Conservation (phyloP, 2,113 vertebrate species). For the Prunella himalayana region DNA sequence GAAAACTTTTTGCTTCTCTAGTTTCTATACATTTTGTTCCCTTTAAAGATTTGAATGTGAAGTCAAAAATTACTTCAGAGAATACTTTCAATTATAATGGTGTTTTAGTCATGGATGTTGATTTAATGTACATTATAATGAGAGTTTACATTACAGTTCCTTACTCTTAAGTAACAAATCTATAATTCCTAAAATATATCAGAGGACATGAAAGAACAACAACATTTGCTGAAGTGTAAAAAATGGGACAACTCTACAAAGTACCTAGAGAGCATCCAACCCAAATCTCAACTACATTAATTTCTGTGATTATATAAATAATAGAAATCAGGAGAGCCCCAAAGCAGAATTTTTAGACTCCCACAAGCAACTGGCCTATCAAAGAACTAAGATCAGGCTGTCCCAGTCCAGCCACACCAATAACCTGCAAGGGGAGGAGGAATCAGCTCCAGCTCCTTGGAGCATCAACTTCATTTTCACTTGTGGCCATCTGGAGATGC, state of each 20-base stretch:
- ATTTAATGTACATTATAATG: not conserved
- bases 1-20: not conserved
- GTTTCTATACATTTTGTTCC: not conserved
- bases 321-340: not conserved
- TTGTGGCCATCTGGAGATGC: not conserved
- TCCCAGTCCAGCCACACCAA: not conserved
- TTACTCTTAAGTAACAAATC: not conserved
- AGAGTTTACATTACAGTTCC: not conserved
- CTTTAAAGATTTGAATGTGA: not conserved
- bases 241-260: not conserved
- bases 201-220: not conserved
- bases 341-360: not conserved
- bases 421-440: not conserved
- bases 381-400: not conserved
- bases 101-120: not conserved
- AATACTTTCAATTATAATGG: not conserved
- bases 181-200: not conserved
- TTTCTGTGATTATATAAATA: not conserved
- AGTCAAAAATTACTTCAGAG: not conserved
- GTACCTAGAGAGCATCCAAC: not conserved
- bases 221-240: not conserved
- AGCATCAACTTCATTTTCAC: conserved; percentile 27
- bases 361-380: not conserved
- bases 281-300: not conserved
- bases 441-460: not conserved